A percentile compares a stretch with the other conserved stretches of the same genome.
Conservation (phyloP, 37 sponge, comb jelly and placozoan species). For the Diacarnus erythraeanus region DNA sequence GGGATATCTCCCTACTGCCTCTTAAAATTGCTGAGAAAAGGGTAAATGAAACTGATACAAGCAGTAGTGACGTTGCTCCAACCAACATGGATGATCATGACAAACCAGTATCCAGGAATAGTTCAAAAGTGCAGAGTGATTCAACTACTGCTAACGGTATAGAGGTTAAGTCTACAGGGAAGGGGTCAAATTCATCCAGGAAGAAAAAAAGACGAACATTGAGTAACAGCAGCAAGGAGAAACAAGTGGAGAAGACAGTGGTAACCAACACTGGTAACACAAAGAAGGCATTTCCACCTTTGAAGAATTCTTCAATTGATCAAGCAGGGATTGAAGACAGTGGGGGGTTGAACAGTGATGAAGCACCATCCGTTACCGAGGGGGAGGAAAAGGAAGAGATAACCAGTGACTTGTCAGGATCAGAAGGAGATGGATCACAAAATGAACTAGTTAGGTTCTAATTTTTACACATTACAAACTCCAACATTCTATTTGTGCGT, state of each 20-base stretch:
- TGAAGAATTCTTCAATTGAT: background rate
- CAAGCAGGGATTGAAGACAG: background rate
- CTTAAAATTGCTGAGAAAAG: background rate
- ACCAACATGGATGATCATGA: background rate
- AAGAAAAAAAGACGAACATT: constrained; percentile 1
- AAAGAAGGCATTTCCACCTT: background rate
- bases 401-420: background rate
- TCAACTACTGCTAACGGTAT: background rate
- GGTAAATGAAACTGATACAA: constrained; percentile 5
- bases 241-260: background rate
- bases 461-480: background rate
- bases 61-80: background rate
- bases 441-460: background rate
- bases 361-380: constrained; percentile 7
- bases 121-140: background rate
- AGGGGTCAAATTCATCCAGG: background rate
- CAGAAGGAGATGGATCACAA: background rate
- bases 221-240: background rate
- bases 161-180: background rate
- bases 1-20: background rate
- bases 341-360: constrained; percentile 14
- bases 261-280: background rate
- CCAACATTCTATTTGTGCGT: background rate
- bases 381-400: background rate
- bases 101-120: background rate